phyloP scores from a whole-genome alignment of 1,140 invertebrate species.

The Drosophila arawakana region DNA sequence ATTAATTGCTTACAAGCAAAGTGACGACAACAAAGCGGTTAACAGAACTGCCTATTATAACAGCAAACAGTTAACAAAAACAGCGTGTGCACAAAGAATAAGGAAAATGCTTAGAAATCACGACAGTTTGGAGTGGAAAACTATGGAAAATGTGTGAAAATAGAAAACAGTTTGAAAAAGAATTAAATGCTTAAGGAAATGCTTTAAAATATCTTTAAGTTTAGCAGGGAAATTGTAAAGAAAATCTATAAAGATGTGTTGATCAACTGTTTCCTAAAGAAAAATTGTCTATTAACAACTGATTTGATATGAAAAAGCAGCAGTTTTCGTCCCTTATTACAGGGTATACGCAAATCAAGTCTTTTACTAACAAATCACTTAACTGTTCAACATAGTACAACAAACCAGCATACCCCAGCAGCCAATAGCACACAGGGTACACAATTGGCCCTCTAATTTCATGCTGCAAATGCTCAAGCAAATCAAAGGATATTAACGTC shows the following conservation, averaged over 20 bases:
- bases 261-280: too few relatives aligned
- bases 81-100: neutral
- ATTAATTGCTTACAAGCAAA: constrained; percentile 12
- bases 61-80: neutral
- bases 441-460: neutral
- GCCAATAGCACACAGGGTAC: neutral
- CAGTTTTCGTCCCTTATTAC: too few relatives aligned
- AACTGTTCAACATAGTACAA: too few relatives aligned
- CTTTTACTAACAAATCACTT: too few relatives aligned
- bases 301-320: too few relatives aligned
- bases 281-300: too few relatives aligned
- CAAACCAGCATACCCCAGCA: neutral
- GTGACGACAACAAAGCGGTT: constrained; percentile 1
- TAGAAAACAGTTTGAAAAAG: neutral
- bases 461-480: constrained; percentile 1
- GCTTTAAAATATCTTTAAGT: too few relatives aligned
- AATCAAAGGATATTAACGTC: constrained; percentile 9
- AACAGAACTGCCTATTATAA: neutral
- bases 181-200: neutral
- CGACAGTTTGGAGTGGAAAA: neutral
- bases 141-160: neutral
- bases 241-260: too few relatives aligned
- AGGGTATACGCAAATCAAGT: too few relatives aligned
- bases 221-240: too few relatives aligned
- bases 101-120: constrained; percentile 2